Evolutionary conservation across 35 echinoderm and acorn worm genomes (phyloP), one percentile per base, ranked within the genome.

Genomic region (Heliocidaris tuberculata): DNA sequence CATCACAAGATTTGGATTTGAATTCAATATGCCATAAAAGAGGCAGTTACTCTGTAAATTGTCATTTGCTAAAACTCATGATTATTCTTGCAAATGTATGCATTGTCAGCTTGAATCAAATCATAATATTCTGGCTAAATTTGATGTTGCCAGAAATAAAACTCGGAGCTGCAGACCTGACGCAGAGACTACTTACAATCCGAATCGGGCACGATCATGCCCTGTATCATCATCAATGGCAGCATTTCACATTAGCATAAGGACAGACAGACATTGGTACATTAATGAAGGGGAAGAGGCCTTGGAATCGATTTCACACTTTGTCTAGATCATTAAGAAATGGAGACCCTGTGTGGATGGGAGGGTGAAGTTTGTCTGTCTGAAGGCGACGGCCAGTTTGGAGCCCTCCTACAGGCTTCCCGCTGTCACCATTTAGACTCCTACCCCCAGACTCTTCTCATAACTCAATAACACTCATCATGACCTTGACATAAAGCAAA

Each of bases 241-340:
- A 70, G 21, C 60, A 70, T 70, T 70, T 16, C 17, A 17, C 6
- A 70, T 70, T 70, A 70, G 60, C 60, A 70, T 70, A 70, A 15
- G 60, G 60, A 70, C 60, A 6, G 60, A 70, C 24, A 70, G 60
- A 70, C 60, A 70, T 70, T 6, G 19, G 60, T 70, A 24, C 60
- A 27, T 19, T 70, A 70, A 70, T 70, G 60, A 70, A 70, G 60
- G 60, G 21, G 60, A 70, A 24, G 49, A 50, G 90, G 17, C 90
- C 47, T 30, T 48, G 48, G 90, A 48, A 92, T 92, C 90, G 90
- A 92, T 92, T 52, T 92, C 90, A 92, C 90, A 92, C 90, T 92
- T 92, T 56, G 90, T 92, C 90, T 92, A 92, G 47, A 92, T 92
- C 90, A 92, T 92, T 92, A 92, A 92, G 90, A 92, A 50, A 92